These are phyloP conservation scores for Hyles euphorbiae DNA, from an alignment of 1,140 invertebrate species.

Conservation along the genomic window DNA sequence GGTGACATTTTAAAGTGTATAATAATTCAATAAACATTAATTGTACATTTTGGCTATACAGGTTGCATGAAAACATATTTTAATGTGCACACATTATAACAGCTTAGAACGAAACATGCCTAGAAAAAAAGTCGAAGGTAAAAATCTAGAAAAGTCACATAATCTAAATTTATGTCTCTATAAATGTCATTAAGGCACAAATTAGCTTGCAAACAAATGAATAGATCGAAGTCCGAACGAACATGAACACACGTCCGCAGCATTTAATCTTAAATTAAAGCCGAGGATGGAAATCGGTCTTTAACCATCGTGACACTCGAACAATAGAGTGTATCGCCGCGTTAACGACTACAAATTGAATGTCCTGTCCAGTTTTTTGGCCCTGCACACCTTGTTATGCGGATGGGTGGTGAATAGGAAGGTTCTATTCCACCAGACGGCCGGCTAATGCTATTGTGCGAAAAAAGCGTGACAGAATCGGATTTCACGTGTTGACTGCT, in stretches of 20 bases:
- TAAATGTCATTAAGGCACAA: no score
- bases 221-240: no score
- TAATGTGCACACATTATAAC: not conserved
- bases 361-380: constrained; percentile 33
- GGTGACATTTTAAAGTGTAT: no score
- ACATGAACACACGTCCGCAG: no score
- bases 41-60: not conserved
- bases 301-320: constrained; percentile 27
- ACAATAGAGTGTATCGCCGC: constrained; percentile 37
- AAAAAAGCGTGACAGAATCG: constrained; percentile 52
- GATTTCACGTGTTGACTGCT: constrained; percentile 35
- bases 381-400: constrained; percentile 35
- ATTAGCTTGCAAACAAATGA: no score
- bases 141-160: no score
- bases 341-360: constrained; percentile 55
- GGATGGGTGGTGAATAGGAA: constrained; percentile 6
- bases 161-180: no score
- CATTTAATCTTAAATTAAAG: no score
- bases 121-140: no score
- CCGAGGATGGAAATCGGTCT: not conserved
- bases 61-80: not conserved
- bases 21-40: not conserved
- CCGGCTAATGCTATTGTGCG: constrained; percentile 19
- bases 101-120: no score
- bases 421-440: not conserved